These are phyloP conservation scores for Phenganax marumi DNA, from an alignment of 92 coral and sea anemone genomes.

Conservation along the genomic window DNA sequence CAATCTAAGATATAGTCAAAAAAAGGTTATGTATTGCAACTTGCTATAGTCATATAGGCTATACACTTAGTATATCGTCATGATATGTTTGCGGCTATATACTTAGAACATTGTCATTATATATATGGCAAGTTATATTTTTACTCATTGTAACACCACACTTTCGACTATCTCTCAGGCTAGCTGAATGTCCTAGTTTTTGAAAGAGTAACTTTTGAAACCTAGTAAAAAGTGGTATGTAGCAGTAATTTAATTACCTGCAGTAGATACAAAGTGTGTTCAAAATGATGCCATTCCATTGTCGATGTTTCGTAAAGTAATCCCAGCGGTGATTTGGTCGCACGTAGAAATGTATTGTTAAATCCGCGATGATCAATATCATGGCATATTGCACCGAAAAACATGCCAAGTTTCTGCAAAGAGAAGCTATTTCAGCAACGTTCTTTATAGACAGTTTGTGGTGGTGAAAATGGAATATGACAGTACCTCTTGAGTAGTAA, in stretches of 20 bases:
- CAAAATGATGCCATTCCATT: slow-evolving; percentile 93
- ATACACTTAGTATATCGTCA: not conserved
- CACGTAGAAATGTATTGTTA: slow-evolving; percentile 78
- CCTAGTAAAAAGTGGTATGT: too few relatives aligned
- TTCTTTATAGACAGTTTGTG: not conserved
- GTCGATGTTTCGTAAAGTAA: slow-evolving; percentile 85
- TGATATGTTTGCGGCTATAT: not conserved
- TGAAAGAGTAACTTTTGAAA: not conserved
- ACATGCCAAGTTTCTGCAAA: slow-evolving; percentile 77
- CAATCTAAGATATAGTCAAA: not conserved
- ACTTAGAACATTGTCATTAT: not conserved
- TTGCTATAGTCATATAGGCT: not conserved
- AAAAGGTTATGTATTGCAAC: not conserved
- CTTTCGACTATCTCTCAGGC: not conserved
- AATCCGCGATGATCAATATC: slow-evolving; percentile 95
- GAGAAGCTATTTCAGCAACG: not conserved
- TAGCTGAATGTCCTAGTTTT: not conserved
- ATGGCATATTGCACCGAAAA: slow-evolving; percentile 76
- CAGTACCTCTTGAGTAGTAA: slow-evolving; percentile 72
- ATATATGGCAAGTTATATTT: too few relatives aligned
- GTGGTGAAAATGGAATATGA: not conserved
- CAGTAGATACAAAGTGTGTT: slow-evolving; percentile 81
- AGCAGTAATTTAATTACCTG: slow-evolving; percentile 58
- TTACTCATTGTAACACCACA: too few relatives aligned
- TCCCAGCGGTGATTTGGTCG: slow-evolving; percentile 78